Evolutionary conservation across 1,140 invertebrate species (phyloP).

Genomic region (Temnothorax longispinosus): DNA sequence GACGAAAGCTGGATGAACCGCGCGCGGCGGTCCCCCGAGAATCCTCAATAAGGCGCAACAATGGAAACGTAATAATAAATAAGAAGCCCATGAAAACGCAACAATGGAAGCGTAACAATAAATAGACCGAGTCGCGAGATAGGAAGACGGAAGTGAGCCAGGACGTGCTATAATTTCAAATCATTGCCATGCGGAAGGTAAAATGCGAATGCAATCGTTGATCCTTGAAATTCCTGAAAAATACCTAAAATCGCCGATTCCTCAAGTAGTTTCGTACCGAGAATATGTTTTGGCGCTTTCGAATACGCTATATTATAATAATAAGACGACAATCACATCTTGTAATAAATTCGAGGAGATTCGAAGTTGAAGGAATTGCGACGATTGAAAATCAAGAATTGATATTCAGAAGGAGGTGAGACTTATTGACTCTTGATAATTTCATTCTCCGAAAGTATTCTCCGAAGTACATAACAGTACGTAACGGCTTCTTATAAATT

Average conservation of each 20-base stretch:
- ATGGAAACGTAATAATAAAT: slow-evolving; percentile 57
- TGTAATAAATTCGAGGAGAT: background rate
- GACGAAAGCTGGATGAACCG: slow-evolving; percentile 42
- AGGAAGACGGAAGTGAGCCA: background rate
- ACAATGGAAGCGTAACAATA: slow-evolving; percentile 46
- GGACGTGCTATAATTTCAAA: slow-evolving; percentile 49
- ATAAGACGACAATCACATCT: background rate
- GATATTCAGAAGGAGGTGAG: background rate
- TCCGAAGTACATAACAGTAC: background rate
- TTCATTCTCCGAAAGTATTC: background rate
- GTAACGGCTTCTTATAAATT: background rate
- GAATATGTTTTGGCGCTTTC: background rate
- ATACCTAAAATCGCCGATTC: slow-evolving; percentile 1
- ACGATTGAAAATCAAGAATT: background rate
- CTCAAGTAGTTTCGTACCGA: background rate
- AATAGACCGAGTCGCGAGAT: slow-evolving; percentile 13
- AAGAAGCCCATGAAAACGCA: slow-evolving; percentile 40
- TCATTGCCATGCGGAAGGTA: slow-evolving; percentile 19
- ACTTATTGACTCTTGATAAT: slow-evolving; percentile 12
- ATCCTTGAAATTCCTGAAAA: slow-evolving; percentile 24
- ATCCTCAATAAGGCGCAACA: slow-evolving; percentile 43
- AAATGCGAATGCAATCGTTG: slow-evolving; percentile 10
- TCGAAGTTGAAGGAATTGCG: background rate
- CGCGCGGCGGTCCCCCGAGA: background rate
- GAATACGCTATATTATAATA: background rate